Evolutionary conservation across 2,113 vertebrate genomes (phyloP).

Genomic region (Thymallus thymallus): DNA sequence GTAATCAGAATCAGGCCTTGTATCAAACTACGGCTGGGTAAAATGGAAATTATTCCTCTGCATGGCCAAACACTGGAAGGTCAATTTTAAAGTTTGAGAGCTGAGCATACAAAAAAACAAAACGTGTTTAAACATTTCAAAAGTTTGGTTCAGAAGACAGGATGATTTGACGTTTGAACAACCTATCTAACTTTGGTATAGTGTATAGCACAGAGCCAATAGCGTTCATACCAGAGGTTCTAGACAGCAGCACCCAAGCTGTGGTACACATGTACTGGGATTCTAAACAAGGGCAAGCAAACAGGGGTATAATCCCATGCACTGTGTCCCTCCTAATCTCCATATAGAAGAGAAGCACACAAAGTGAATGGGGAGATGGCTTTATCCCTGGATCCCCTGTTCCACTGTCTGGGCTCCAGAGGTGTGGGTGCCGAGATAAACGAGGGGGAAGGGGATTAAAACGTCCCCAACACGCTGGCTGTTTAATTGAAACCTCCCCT

Average conservation of each 20-base stretch:
- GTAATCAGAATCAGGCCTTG: neutral
- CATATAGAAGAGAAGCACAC: conserved; percentile 42
- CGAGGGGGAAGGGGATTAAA: conserved; percentile 65
- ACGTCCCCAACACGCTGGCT: conserved; percentile 58
- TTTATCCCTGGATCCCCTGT: conserved; percentile 55
- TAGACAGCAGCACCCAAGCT: neutral
- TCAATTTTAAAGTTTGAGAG: neutral
- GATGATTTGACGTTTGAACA: neutral
- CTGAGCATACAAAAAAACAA: no score
- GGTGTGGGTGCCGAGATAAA: conserved; percentile 70
- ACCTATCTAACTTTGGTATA: no score
- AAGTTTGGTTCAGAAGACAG: neutral
- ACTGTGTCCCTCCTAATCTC: conserved; percentile 47
- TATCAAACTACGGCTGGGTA: neutral
- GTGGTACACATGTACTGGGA: neutral
- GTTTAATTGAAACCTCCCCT: conserved; percentile 74
- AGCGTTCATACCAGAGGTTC: neutral
- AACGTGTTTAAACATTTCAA: no score
- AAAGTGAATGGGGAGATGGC: conserved; percentile 38
- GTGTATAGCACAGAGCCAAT: neutral
- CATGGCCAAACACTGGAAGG: conserved; percentile 1
- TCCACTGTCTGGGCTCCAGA: conserved; percentile 42
- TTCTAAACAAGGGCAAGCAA: conserved; percentile 30
- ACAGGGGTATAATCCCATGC: conserved; percentile 30
- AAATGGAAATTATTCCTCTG: neutral